Conservation (phyloP, 2,888 invertebrate species). For the Calliphora vomitoria region DNA sequence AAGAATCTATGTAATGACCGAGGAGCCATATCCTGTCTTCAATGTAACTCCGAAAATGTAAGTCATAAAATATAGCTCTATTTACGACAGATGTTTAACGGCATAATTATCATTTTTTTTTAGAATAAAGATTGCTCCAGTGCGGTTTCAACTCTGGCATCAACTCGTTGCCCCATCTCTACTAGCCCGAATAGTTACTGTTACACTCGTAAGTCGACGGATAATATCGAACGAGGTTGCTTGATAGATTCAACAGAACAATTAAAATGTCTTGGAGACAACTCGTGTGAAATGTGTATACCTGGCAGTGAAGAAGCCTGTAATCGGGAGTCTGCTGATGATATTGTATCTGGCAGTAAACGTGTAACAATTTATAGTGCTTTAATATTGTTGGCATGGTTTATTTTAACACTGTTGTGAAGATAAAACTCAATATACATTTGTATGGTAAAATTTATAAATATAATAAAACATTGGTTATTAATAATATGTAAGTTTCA, state of each 20-base stretch:
- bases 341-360: slow-evolving; percentile 44
- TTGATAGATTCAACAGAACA: slow-evolving; percentile 78
- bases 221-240: slow-evolving; percentile 79
- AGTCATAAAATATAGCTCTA: slow-evolving; percentile 46
- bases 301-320: slow-evolving; percentile 78
- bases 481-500: not conserved
- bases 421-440: not conserved
- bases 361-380: not conserved
- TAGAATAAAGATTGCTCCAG: slow-evolving; percentile 78
- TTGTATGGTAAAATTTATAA: not conserved
- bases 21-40: slow-evolving; percentile 80
- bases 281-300: slow-evolving; percentile 79
- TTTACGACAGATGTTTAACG: not conserved
- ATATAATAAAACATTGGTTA: not conserved
- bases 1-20: slow-evolving; percentile 80
- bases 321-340: slow-evolving; percentile 77
- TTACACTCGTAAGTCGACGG: slow-evolving; percentile 75
- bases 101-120: not conserved
- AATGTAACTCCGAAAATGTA: slow-evolving; percentile 79
- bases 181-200: slow-evolving; percentile 81
- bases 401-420: slow-evolving; percentile 19
- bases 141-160: slow-evolving; percentile 66
- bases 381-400: not conserved
- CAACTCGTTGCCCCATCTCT: slow-evolving; percentile 78
- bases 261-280: slow-evolving; percentile 76